Percentiles rank a stretch among this genome's conserved stretches.
phyloP scores from a whole-genome alignment of 1,140 invertebrate species.

The Oreohelix idahoensis region DNA sequence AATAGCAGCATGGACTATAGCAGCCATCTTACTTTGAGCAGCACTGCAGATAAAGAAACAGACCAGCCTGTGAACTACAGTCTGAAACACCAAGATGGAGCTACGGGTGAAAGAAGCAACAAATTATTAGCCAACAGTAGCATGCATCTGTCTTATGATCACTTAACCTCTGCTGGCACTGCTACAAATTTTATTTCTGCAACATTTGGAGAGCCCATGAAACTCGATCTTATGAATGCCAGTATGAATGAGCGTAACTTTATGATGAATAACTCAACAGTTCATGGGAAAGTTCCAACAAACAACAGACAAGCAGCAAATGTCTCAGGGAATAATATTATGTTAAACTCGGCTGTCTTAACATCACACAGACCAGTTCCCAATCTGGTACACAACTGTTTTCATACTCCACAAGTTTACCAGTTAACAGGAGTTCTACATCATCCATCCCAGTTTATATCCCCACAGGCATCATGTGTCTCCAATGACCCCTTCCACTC shows the following conservation, averaged over 20 bases:
- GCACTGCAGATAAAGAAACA: constrained; percentile 45
- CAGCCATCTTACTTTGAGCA: neutral
- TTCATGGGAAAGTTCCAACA: neutral
- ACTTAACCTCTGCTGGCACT: neutral
- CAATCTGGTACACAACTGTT: constrained; percentile 36
- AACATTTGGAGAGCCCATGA: neutral
- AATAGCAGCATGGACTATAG: neutral
- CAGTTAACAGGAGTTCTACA: neutral
- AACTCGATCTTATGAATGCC: neutral
- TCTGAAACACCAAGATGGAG: constrained; percentile 57
- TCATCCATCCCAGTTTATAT: constrained; percentile 6
- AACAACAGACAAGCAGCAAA: neutral
- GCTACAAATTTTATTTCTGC: neutral
- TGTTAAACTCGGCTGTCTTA: neutral
- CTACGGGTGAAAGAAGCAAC: neutral
- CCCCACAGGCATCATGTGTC: neutral
- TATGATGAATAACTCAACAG: neutral
- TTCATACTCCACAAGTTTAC: constrained; percentile 13
- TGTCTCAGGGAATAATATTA: neutral
- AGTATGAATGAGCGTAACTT: neutral
- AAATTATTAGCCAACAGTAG: neutral
- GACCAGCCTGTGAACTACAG: constrained; percentile 69
- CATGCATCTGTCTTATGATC: constrained; percentile 12
- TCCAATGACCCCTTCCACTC: constrained; percentile 14
- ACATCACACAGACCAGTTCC: constrained; percentile 26